phyloP scores from a whole-genome alignment of 2,888 invertebrate genomes.

The Brenthis hecate region DNA sequence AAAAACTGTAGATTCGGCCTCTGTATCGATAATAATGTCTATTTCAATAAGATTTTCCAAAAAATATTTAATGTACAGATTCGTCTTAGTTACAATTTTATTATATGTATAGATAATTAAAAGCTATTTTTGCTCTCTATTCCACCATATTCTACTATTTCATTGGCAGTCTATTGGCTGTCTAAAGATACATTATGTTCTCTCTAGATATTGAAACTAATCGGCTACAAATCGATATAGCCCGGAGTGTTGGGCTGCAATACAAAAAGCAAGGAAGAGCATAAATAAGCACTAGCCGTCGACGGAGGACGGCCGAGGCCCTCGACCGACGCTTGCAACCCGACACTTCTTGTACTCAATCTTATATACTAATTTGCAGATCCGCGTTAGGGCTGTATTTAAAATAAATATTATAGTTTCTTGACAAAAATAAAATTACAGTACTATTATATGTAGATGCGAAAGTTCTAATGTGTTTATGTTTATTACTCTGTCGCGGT shows the following conservation, averaged over 20 bases:
- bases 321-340: slow-evolving; percentile 62
- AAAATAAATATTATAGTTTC: slow-evolving; percentile 3
- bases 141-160: slow-evolving; percentile 23
- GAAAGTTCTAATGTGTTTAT: too few relatives aligned
- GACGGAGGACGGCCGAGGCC: slow-evolving; percentile 58
- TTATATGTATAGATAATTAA: not conserved
- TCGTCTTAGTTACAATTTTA: too few relatives aligned
- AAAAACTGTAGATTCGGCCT: too few relatives aligned
- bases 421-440: too few relatives aligned
- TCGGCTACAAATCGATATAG: slow-evolving; percentile 38
- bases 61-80: too few relatives aligned
- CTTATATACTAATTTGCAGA: slow-evolving; percentile 72
- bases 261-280: slow-evolving; percentile 43
- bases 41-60: too few relatives aligned
- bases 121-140: slow-evolving; percentile 16
- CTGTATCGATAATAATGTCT: too few relatives aligned
- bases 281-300: slow-evolving; percentile 46
- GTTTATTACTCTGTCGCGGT: too few relatives aligned
- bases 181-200: slow-evolving; percentile 33
- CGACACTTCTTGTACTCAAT: slow-evolving; percentile 75
- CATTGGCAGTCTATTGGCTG: slow-evolving; percentile 27
- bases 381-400: slow-evolving; percentile 55
- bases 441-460: too few relatives aligned
- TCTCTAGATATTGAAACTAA: slow-evolving; percentile 35
- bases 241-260: slow-evolving; percentile 41